Conservation (phyloP, 2,113 vertebrate species). For the Gymnorhina tibicen region DNA sequence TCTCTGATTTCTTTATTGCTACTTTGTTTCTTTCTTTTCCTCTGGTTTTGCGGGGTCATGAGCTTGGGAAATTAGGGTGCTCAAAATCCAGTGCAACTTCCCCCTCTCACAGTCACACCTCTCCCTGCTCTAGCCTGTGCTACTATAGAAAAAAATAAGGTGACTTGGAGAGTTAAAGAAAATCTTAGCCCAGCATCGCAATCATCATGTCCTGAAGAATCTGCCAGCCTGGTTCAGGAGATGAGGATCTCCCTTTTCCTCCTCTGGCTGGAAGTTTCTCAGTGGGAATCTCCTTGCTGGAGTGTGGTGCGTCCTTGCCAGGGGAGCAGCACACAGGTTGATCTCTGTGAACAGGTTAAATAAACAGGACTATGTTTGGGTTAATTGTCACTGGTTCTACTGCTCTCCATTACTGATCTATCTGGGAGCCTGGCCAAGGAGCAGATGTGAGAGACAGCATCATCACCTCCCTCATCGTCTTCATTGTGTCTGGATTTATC, state of each 20-base stretch:
- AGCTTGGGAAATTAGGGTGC: neutral
- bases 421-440: conserved; percentile 82
- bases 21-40: neutral
- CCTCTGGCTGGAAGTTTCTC: conserved; percentile 48
- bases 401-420: conserved; percentile 76
- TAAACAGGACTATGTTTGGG: conserved; percentile 85
- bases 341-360: conserved; percentile 91
- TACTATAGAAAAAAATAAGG: neutral
- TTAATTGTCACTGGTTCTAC: conserved; percentile 91
- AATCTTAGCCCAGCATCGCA: neutral
- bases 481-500: conserved; percentile 77
- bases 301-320: conserved; percentile 30
- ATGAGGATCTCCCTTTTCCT: conserved; percentile 10
- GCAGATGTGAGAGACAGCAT: conserved; percentile 82
- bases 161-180: neutral
- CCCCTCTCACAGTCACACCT: neutral
- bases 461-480: conserved; percentile 66
- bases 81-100: neutral
- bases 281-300: neutral
- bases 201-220: neutral
- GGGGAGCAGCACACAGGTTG: conserved; percentile 53
- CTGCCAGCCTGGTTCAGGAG: neutral
- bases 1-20: neutral
- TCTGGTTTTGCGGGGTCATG: neutral
- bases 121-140: neutral